A percentile compares a stretch with the other conserved stretches of the same genome.
Conservation (phyloP, 2,113 vertebrate species). For the Sakesphorus luctuosus region DNA sequence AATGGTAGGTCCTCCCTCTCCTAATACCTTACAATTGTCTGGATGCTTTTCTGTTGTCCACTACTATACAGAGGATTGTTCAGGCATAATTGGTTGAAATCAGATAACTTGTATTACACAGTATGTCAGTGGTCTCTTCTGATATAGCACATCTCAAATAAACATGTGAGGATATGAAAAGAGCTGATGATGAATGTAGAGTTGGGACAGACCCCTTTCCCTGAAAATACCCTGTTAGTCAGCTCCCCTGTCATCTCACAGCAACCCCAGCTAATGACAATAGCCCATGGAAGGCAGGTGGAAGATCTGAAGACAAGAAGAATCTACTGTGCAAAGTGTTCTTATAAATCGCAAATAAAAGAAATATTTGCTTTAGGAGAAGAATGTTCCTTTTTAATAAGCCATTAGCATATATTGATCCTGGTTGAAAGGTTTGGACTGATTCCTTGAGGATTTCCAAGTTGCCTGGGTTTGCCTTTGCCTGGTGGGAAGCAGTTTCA, state of each 20-base stretch:
- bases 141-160: not conserved
- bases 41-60: not conserved
- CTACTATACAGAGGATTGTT: not conserved
- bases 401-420: slow-evolving; percentile 8
- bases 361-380: not conserved
- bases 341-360: not conserved
- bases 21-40: not conserved
- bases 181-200: not conserved
- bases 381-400: not conserved
- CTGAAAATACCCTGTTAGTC: not conserved
- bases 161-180: not conserved
- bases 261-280: not conserved
- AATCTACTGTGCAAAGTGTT: not conserved
- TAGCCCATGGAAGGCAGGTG: not conserved
- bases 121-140: not conserved
- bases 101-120: not conserved
- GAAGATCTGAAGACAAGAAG: not conserved
- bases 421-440: slow-evolving; percentile 36
- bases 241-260: not conserved
- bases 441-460: slow-evolving; percentile 36
- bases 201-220: not conserved
- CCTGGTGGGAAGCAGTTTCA: slow-evolving; percentile 39
- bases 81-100: not conserved
- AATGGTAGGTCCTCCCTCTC: not conserved
- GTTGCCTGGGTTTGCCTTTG: slow-evolving; percentile 41